Evolutionary conservation across 2,888 invertebrate species (phyloP), one percentile per base, ranked within the genome.

Genomic region (Chouioia cunea): DNA sequence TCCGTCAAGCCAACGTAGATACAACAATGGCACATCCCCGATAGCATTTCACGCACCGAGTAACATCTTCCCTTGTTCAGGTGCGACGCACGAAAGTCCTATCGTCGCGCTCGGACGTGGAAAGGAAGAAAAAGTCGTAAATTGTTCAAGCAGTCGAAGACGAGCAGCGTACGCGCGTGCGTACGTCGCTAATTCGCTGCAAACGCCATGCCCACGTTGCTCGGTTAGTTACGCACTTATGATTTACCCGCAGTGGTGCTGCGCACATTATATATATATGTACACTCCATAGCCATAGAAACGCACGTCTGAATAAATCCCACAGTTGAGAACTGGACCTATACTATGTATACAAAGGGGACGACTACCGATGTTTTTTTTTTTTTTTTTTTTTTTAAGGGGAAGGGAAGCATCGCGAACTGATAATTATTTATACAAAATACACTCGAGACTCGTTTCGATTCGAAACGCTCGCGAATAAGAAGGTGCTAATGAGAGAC

Each of bases 171-270:
- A 52, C 12, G 58, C 22, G 60, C 50, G 50, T 8, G 58, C 22
- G 14, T 16, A 18, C 18, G 2, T 6, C 2, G 48, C 60, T 54
- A 60, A 67, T 62, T 56, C 62, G 48, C 1, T 15, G 23, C 27
- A 6, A 18, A 14, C 0, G 10, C 4, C 10, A 18, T 22, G 1
- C 36, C n/a, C 72, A n/a, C n/a, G n/a, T n/a, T n/a, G n/a, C 71
- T 73, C 73, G 73, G 74, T 75, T 74, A 73, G 70, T 67, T 77
- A 77, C 76, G 76, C 76, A 74, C 73, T 77, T 74, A 74, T 71
- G 77, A 75, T 77, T 74, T 73, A 54, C 74, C 74, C 44, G 47
- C 46, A 47, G 56, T 23, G 16, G 22, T 22, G 14, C 48, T 14
- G 22, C 20, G 50, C n/a, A 2, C 10, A 22, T 14, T 65, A 58